These are phyloP conservation scores for Alcedo quadribrachys DNA, from an alignment of 2,797 vertebrate genomes.

Conservation along the genomic window DNA sequence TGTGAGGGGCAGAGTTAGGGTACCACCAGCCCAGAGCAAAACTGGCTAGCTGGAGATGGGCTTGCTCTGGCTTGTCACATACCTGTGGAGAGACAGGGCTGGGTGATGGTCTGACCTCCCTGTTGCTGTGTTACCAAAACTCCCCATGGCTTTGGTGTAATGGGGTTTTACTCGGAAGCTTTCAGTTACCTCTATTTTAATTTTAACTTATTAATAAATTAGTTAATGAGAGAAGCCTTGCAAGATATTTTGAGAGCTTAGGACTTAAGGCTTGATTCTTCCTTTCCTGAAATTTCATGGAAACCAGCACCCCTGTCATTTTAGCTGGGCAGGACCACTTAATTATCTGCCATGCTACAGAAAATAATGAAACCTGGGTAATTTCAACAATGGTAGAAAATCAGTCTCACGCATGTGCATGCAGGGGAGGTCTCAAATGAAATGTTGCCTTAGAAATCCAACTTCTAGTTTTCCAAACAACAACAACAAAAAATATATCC, in stretches of 20 bases:
- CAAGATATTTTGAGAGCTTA: background rate
- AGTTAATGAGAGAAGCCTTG: background rate
- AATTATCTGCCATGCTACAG: background rate
- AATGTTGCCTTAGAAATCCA: background rate
- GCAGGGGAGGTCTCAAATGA: background rate
- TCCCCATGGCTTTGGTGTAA: background rate
- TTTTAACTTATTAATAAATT: background rate
- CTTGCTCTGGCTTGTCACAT: background rate
- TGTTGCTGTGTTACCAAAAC: fast-evolving
- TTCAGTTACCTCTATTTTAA: background rate
- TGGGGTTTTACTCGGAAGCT: background rate
- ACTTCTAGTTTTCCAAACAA: background rate
- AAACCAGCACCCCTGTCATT: background rate
- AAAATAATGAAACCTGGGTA: background rate
- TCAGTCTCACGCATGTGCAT: fast-evolving
- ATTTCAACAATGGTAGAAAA: background rate
- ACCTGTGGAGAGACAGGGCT: fast-evolving
- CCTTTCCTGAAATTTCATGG: background rate
- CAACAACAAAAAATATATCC: background rate
- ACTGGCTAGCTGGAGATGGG: background rate
- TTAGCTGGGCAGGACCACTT: background rate
- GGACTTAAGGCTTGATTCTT: background rate
- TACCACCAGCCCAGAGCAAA: background rate
- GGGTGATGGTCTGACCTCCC: background rate
- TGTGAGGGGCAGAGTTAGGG: background rate